Base-by-base conservation (phyloP, 1,140 invertebrate species). In the Laodelphax striatellus region DNA sequence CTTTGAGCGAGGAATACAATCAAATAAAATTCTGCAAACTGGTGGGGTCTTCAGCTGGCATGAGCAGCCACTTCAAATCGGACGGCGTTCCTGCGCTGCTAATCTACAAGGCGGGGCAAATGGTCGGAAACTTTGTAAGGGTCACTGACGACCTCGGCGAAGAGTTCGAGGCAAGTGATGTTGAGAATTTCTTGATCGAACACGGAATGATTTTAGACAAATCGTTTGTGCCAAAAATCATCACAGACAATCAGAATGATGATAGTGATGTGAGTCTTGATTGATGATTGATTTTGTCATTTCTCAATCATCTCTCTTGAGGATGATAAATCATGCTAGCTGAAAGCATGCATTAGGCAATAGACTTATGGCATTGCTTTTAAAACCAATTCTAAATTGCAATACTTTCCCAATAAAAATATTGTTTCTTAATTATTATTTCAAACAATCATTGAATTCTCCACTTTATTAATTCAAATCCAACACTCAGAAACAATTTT, bases 61-160 rank as follows among this genome's bases (percentile, higher is more conserved):
- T 70, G 64, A 70, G 69, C 58, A 58, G 56, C 11, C 61, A 62
- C 34, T 97, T 97, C 73, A 85, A 90, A 70, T 75, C 82, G 31
- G 84, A 84, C 65, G 96, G 94, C 16, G 83, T 97, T 1, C 96
- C 96, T 34, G 94, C 95, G 14, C 72, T 98, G 46, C 75, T 98
- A 22, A 83, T 92, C 0, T 98, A 98, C 70, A 95, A 94, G 77
- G 82, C 79, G 57, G 90, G 90, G 9, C 85, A 92, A 68, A 75
- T 98, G 9, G 85, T 98, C 69, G 93, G 92, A 9, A 98, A 97
- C 75, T 97, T 97, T 79, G 83, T 98, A 11, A 77, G 86, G 28
- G 68, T 98, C 14, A 84, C 85, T 13, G 85, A 94, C 70, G 88
- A 92, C 66, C 76, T 98, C 38, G 92, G 92, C 3, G 83, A 87